A percentile compares a stretch with the other conserved stretches of the same genome.
phyloP scores from a whole-genome alignment of 2,888 invertebrate species.

The Frankliniella fusca region DNA sequence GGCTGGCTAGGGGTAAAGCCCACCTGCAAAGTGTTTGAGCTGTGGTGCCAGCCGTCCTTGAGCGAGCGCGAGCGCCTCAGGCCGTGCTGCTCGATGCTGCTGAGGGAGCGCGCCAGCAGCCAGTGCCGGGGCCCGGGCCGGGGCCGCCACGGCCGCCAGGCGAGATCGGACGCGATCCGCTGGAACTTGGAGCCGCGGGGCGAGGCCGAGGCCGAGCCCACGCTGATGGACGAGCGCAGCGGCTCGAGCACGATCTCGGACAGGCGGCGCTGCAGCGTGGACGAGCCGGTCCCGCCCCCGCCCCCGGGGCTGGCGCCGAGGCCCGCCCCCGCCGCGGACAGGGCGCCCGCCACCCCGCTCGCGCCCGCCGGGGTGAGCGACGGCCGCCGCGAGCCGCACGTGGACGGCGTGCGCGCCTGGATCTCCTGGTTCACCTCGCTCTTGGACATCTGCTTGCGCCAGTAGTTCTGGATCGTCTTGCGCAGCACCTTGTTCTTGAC shows the following conservation, averaged over 20 bases:
- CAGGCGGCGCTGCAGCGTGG: slow-evolving; percentile 44
- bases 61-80: slow-evolving; percentile 30
- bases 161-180: slow-evolving; percentile 48
- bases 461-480: slow-evolving; percentile 70
- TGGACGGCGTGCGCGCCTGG: slow-evolving; percentile 73
- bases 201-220: slow-evolving; percentile 30
- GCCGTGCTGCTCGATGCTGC: slow-evolving; percentile 30
- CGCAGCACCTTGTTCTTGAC: slow-evolving; percentile 65
- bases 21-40: slow-evolving; percentile 38
- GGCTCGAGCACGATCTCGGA: slow-evolving; percentile 41
- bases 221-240: slow-evolving; percentile 32
- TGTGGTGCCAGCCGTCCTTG: slow-evolving; percentile 29
- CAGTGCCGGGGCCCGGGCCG: slow-evolving; percentile 23
- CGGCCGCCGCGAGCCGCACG: slow-evolving; percentile 68
- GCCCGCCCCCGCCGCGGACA: slow-evolving; percentile 7
- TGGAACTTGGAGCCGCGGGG: slow-evolving; percentile 47
- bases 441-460: slow-evolving; percentile 72
- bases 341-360: slow-evolving; percentile 48
- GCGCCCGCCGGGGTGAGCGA: slow-evolving; percentile 59
- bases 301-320: slow-evolving; percentile 38
- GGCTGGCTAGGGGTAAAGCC: too few species aligned
- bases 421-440: slow-evolving; percentile 72
- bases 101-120: slow-evolving; percentile 35
- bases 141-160: slow-evolving; percentile 14
- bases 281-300: slow-evolving; percentile 44